Evolutionary conservation across 2,797 vertebrate species (phyloP).

Genomic region (Nyctalus aviator): DNA sequence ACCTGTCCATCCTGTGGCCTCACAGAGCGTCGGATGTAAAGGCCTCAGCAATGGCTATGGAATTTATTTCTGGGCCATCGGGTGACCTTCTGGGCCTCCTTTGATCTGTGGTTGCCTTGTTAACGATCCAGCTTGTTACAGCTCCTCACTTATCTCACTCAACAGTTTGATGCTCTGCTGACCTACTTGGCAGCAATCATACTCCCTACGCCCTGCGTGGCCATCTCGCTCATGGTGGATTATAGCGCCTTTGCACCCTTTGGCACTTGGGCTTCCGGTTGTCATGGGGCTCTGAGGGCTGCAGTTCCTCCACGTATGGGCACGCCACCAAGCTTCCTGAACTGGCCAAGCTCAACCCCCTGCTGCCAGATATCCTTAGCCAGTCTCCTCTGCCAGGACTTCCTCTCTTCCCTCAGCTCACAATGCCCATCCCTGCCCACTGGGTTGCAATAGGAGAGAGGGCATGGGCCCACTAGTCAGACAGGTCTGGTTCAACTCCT

Average conservation of each 20-base stretch:
- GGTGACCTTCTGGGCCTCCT: neutral
- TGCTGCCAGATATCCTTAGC: neutral
- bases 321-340: neutral
- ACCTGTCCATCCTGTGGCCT: neutral
- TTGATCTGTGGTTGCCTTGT: neutral
- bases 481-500: neutral
- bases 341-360: neutral
- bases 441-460: neutral
- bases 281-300: neutral
- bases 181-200: neutral
- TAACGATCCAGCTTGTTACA: neutral
- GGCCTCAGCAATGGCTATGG: neutral
- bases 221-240: neutral
- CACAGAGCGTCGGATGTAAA: neutral
- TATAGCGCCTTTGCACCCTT: rapidly evolving
- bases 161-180: neutral
- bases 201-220: neutral
- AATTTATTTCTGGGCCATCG: neutral
- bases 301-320: neutral
- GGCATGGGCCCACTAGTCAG: neutral
- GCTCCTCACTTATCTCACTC: neutral
- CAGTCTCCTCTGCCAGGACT: neutral
- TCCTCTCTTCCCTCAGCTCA: neutral
- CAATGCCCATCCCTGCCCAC: neutral
- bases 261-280: neutral